phyloP scores from a whole-genome alignment of 2,113 vertebrate genomes.

The Parus major region DNA sequence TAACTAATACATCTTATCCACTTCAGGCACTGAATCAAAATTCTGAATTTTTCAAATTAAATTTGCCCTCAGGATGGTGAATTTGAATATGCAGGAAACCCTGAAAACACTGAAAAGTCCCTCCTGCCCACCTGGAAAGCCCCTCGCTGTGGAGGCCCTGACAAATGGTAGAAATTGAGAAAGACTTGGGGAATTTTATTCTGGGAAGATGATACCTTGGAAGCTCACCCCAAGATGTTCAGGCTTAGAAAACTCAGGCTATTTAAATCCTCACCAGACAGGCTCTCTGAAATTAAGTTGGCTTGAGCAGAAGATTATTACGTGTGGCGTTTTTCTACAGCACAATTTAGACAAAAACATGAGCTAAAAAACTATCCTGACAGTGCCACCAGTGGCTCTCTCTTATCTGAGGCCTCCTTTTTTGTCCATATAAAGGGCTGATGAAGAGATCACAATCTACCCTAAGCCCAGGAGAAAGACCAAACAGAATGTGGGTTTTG shows the following conservation, averaged over 20 bases:
- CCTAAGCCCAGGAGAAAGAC: constrained; percentile 52
- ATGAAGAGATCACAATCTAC: constrained; percentile 52
- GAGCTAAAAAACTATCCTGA: accelerated
- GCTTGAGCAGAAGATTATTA: neutral
- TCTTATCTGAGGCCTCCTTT: neutral
- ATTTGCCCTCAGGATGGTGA: neutral
- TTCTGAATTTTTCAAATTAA: neutral
- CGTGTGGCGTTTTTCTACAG: neutral
- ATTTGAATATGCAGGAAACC: neutral
- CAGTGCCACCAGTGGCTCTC: neutral
- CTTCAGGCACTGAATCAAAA: neutral
- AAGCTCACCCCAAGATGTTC: neutral
- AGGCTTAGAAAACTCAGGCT: neutral
- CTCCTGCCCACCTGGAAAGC: neutral
- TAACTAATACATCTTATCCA: neutral
- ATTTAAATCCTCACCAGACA: neutral
- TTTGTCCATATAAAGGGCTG: constrained; percentile 44
- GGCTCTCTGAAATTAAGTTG: neutral
- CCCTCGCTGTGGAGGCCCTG: neutral
- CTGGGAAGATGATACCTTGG: neutral
- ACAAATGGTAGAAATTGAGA: neutral
- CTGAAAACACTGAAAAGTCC: neutral
- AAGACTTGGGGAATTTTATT: neutral
- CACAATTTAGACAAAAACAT: neutral
- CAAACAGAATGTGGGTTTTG: constrained; percentile 7